Evolutionary conservation across 2,888 invertebrate species (phyloP).

Genomic region (Xanthorhoe spadicearia): DNA sequence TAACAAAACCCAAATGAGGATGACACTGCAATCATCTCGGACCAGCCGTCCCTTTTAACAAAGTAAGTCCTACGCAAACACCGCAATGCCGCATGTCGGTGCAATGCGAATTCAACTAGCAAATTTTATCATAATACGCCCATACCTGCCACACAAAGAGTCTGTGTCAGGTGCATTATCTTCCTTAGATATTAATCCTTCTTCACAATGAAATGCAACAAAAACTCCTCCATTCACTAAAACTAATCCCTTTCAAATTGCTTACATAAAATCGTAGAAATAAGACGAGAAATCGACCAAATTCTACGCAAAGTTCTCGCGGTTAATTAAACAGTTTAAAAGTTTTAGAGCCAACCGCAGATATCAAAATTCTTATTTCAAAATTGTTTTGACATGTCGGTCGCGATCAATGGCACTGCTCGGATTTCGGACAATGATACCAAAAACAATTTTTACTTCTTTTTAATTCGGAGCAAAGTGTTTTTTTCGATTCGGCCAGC

Average conservation of each 20-base stretch:
- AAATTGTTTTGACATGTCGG: conserved; percentile 78
- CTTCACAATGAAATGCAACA: conserved; percentile 68
- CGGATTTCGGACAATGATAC: conserved; percentile 69
- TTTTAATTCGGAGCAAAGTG: conserved; percentile 54
- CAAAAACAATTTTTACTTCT: conserved; percentile 68
- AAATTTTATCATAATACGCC: conserved; percentile 52
- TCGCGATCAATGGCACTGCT: conserved; percentile 59
- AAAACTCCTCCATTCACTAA: conserved; percentile 69
- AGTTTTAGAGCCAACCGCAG: conserved; percentile 41
- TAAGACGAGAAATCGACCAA: conserved; percentile 60
- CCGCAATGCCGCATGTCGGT: conserved; percentile 54
- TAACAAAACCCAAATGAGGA: neutral
- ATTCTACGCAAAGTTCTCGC: conserved; percentile 64
- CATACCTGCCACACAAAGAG: conserved; percentile 70
- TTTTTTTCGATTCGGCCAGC: conserved; percentile 68
- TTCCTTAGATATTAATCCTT: conserved; percentile 69
- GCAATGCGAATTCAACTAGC: conserved; percentile 47
- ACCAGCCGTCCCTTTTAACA: conserved; percentile 14
- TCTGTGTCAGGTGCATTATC: conserved; percentile 79
- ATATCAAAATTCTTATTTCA: conserved; percentile 57
- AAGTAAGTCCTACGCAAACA: conserved; percentile 66
- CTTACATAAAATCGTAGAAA: conserved; percentile 56
- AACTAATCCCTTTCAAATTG: conserved; percentile 72
- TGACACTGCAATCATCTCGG: neutral
- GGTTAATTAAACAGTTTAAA: conserved; percentile 62